Conservation (phyloP, 2,113 vertebrate species). For the Pseudorhombus dupliciocellatus region DNA sequence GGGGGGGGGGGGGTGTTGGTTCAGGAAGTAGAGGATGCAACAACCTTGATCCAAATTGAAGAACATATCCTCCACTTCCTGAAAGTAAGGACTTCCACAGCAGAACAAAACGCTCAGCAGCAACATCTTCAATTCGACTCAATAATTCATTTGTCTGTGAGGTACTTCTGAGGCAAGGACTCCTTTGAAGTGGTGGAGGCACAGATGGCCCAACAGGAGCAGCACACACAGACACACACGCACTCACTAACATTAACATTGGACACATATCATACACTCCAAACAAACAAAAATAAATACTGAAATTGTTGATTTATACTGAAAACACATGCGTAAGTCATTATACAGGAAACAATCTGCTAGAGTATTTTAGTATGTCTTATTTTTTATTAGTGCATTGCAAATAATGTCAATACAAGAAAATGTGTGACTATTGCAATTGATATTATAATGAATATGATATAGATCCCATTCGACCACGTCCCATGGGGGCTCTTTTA, state of each 20-base stretch:
- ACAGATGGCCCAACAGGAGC: slow-evolving; percentile 62
- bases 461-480: too few relatives aligned
- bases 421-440: too few relatives aligned
- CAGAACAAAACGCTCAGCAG: slow-evolving; percentile 64
- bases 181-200: slow-evolving; percentile 67
- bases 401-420: too few relatives aligned
- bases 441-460: too few relatives aligned
- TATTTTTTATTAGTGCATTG: too few relatives aligned
- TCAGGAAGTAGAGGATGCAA: slow-evolving; percentile 14
- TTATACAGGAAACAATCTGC: too few relatives aligned
- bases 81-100: slow-evolving; percentile 55
- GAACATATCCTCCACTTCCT: slow-evolving; percentile 61
- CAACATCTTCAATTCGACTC: slow-evolving; percentile 58
- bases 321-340: too few relatives aligned
- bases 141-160: slow-evolving; percentile 74
- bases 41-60: slow-evolving; percentile 58
- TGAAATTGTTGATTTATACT: too few relatives aligned
- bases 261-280: neutral
- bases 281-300: too few relatives aligned
- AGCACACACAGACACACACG: neutral
- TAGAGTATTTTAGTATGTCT: too few relatives aligned
- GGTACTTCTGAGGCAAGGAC: slow-evolving; percentile 35
- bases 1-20: too few relatives aligned
- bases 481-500: too few relatives aligned
- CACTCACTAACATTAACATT: neutral